These are phyloP conservation scores for Zygaena filipendulae DNA, from an alignment of 2,888 invertebrate species.

Conservation along the genomic window DNA sequence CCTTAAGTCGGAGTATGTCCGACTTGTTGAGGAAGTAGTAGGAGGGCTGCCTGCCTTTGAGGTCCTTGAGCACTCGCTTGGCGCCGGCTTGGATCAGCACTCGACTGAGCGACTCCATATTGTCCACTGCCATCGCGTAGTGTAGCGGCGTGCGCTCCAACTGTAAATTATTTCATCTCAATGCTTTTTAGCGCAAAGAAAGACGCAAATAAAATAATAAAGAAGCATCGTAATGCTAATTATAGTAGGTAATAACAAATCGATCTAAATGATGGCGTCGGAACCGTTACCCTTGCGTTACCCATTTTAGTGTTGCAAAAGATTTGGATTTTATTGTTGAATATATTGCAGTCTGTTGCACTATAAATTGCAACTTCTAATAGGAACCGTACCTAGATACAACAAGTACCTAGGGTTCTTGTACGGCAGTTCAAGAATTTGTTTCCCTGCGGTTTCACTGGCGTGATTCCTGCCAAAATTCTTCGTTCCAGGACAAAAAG, in stretches of 20 bases:
- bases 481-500: too few relatives aligned
- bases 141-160: conserved; percentile 89
- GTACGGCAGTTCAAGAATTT: too few relatives aligned
- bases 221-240: not conserved
- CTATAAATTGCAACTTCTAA: too few relatives aligned
- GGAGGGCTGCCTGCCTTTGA: conserved; percentile 89
- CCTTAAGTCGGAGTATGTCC: conserved; percentile 84
- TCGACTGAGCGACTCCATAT: conserved; percentile 83
- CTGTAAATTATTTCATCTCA: conserved; percentile 66
- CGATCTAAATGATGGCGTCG: too few relatives aligned
- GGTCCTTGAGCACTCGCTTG: conserved; percentile 83
- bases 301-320: too few relatives aligned
- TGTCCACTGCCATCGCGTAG: conserved; percentile 90
- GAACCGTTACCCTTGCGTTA: too few relatives aligned
- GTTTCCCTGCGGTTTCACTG: too few relatives aligned
- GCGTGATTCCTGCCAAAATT: too few relatives aligned
- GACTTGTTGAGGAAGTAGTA: conserved; percentile 95
- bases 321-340: too few relatives aligned
- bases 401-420: too few relatives aligned
- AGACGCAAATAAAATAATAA: not conserved
- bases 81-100: conserved; percentile 87
- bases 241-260: conserved; percentile 6
- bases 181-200: not conserved
- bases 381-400: too few relatives aligned
- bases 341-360: too few relatives aligned